A percentile compares a stretch with the other conserved stretches of the same genome.
phyloP scores from a whole-genome alignment of 2,888 invertebrate genomes.

The Pegoplata infirma region DNA sequence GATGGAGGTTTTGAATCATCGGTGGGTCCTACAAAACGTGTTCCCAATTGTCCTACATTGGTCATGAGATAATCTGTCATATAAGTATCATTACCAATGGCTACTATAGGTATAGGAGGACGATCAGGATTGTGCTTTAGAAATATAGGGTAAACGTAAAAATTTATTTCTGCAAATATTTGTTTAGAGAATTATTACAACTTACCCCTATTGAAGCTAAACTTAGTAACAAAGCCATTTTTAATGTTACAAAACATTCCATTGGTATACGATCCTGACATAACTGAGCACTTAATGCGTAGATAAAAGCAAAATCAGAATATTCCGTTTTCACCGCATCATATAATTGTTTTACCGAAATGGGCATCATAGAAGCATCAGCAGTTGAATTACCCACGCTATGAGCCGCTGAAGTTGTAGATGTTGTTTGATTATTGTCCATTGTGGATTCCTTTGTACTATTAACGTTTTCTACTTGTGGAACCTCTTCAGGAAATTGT shows the following conservation, averaged over 20 bases:
- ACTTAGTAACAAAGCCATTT: conserved; percentile 77
- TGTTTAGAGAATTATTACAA: background rate
- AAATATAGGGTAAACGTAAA: conserved; percentile 20
- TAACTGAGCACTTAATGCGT: conserved; percentile 76
- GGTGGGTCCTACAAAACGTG: conserved; percentile 72
- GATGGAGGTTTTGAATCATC: conserved; percentile 68
- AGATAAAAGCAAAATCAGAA: conserved; percentile 77
- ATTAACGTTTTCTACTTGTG: no score
- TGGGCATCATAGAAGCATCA: conserved; percentile 65
- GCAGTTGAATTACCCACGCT: background rate
- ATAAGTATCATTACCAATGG: conserved; percentile 71
- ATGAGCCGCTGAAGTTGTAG: background rate
- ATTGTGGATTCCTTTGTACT: background rate
- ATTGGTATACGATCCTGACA: conserved; percentile 76
- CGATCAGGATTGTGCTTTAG: conserved; percentile 67
- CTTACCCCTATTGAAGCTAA: conserved; percentile 76
- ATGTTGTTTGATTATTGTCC: background rate
- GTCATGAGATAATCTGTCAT: conserved; percentile 71
- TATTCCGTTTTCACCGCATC: conserved; percentile 68
- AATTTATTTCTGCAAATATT: background rate
- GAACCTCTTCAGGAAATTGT: no score
- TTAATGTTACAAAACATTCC: conserved; percentile 77
- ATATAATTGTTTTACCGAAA: conserved; percentile 69
- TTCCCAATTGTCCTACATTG: conserved; percentile 71
- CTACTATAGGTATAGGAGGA: conserved; percentile 73